A percentile compares a stretch with the other conserved stretches of the same genome.
Evolutionary conservation across 1,140 invertebrate genomes (phyloP).

Genomic region (Drosophila equinoxialis): DNA sequence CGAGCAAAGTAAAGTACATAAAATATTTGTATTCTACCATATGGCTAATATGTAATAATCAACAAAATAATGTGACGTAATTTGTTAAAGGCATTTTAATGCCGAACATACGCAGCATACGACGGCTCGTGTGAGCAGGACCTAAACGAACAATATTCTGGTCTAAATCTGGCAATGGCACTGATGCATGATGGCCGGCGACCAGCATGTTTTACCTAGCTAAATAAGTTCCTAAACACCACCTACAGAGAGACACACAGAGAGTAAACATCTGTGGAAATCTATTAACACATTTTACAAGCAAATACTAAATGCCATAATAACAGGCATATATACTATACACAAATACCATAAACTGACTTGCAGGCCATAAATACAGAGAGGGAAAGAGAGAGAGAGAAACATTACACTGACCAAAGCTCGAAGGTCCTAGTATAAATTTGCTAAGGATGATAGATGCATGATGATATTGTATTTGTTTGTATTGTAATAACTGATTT

Average conservation of each 20-base stretch:
- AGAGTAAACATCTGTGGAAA: constrained; percentile 50
- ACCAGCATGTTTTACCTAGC: background rate
- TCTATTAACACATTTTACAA: constrained; percentile 77
- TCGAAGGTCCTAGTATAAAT: constrained; percentile 18
- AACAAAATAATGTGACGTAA: constrained; percentile 63
- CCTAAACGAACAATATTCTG: background rate
- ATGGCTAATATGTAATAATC: constrained; percentile 39
- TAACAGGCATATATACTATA: constrained; percentile 42
- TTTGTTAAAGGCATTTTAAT: constrained; percentile 65
- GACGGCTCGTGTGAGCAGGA: background rate
- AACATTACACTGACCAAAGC: constrained; percentile 4
- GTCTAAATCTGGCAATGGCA: background rate
- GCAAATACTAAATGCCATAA: constrained; percentile 68
- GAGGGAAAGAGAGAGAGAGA: too few species aligned
- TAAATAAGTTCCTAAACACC: background rate
- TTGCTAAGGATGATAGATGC: constrained; percentile 1
- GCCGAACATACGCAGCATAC: constrained; percentile 18
- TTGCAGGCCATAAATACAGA: constrained; percentile 57
- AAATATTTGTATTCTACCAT: constrained; percentile 24
- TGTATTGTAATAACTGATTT: background rate
- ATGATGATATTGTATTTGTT: background rate
- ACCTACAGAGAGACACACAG: background rate
- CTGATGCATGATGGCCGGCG: constrained; percentile 14
- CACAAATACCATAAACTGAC: constrained; percentile 73
- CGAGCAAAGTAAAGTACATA: constrained; percentile 2